Evolutionary conservation across 2,797 vertebrate genomes (phyloP).

Genomic region (Tangara arthus): DNA sequence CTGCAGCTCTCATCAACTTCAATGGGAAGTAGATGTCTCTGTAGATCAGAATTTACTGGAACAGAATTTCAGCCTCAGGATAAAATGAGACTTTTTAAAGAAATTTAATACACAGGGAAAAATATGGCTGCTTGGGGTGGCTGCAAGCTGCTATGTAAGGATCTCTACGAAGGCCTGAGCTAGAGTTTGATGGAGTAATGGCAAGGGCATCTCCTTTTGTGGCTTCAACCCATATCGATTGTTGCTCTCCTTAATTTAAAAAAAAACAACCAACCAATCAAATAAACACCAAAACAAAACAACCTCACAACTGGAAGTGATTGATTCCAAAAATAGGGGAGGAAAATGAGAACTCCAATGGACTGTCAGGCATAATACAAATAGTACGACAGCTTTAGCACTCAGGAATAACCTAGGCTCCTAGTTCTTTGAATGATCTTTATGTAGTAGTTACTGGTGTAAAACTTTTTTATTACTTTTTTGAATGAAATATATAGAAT

Average conservation of each 20-base stretch:
- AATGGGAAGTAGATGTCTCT: slow-evolving; percentile 39
- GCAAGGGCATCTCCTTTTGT: not conserved
- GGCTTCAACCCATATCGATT: not conserved
- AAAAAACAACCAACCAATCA: not conserved
- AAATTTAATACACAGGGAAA: slow-evolving; percentile 42
- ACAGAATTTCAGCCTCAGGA: slow-evolving; percentile 46
- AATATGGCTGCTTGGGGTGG: not conserved
- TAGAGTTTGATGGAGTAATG: not conserved
- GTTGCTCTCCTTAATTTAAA: not conserved
- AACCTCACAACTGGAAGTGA: not conserved
- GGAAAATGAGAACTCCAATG: not conserved
- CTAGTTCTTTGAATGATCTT: not conserved
- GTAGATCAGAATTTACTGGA: slow-evolving; percentile 51
- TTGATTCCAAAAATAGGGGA: not conserved
- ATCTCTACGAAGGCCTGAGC: not conserved
- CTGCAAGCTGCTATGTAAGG: not conserved
- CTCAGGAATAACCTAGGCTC: not conserved
- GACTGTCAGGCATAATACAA: not conserved
- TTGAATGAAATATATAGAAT: not conserved
- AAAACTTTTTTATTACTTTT: not conserved
- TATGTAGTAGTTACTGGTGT: not conserved
- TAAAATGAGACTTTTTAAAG: slow-evolving; percentile 27
- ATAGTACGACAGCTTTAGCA: not conserved
- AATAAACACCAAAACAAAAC: not conserved
- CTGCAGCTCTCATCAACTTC: slow-evolving; percentile 54